Percentiles rank a stretch among this genome's conserved stretches.
Evolutionary conservation across 2,113 vertebrate genomes (phyloP).

Genomic region (Oreochromis niloticus): DNA sequence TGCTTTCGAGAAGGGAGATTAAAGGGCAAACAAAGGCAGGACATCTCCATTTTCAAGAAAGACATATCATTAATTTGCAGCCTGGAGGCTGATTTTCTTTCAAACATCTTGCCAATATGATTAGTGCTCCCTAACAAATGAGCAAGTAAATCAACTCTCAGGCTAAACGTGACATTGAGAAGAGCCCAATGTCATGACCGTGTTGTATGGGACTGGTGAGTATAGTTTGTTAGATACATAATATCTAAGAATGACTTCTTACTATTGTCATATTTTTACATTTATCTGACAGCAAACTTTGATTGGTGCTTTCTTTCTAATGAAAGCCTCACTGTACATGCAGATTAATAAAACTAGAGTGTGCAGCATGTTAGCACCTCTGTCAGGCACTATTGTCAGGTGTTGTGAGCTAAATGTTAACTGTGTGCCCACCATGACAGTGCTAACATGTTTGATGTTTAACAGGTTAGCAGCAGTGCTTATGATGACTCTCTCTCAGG

Average conservation of each 20-base stretch:
- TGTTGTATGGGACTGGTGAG: not conserved
- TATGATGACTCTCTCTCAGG: not conserved
- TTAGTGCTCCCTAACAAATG: not conserved
- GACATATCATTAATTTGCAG: constrained; percentile 42
- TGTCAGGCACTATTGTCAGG: not conserved
- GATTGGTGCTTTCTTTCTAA: not conserved
- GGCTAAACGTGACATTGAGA: constrained; percentile 16
- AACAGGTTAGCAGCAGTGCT: not conserved
- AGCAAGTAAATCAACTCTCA: not conserved
- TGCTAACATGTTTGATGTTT: not conserved
- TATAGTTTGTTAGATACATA: not conserved
- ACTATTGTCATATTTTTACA: not conserved
- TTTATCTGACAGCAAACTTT: not conserved
- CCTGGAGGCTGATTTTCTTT: constrained; percentile 15
- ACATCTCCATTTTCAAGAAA: constrained; percentile 12
- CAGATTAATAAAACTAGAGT: rapidly evolving
- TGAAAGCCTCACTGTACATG: not conserved
- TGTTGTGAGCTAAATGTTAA: not conserved
- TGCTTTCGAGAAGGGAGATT: constrained; percentile 1
- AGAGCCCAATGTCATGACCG: not conserved
- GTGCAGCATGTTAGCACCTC: not conserved
- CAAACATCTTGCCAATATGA: not conserved
- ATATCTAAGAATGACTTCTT: not conserved
- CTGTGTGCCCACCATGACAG: not conserved
- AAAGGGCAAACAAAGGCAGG: constrained; percentile 24